Conservation (phyloP, 2,797 vertebrate species). For the Mycteria americana region DNA sequence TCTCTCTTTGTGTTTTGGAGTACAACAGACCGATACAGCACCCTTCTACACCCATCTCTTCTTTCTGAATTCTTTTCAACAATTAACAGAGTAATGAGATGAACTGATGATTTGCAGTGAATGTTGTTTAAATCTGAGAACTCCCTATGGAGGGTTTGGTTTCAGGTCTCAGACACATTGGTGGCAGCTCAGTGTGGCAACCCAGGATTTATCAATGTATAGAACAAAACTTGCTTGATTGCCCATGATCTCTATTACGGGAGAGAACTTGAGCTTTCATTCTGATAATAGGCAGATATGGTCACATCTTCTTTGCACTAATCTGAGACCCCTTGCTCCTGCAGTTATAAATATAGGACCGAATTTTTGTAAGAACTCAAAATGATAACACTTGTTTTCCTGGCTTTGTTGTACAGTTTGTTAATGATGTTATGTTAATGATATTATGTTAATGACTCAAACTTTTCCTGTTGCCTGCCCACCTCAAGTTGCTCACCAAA, state of each 20-base stretch:
- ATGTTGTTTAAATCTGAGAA: not conserved
- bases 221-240: not conserved
- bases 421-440: not conserved
- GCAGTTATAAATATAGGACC: not conserved
- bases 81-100: not conserved
- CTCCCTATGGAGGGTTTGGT: not conserved
- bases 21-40: not conserved
- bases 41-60: not conserved
- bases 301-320: not conserved
- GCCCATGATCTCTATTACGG: not conserved
- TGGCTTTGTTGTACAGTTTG: not conserved
- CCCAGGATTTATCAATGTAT: not conserved
- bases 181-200: not conserved
- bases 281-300: not conserved
- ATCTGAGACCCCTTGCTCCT: not conserved
- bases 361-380: not conserved
- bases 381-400: not conserved
- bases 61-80: not conserved
- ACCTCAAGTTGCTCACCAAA: not conserved
- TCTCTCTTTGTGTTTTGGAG: not conserved
- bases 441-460: not conserved
- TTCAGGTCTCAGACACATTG: not conserved
- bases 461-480: not conserved
- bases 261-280: not conserved
- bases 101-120: not conserved